Conservation (phyloP, 2,888 invertebrate species). For the Cheilosia vernalis region DNA sequence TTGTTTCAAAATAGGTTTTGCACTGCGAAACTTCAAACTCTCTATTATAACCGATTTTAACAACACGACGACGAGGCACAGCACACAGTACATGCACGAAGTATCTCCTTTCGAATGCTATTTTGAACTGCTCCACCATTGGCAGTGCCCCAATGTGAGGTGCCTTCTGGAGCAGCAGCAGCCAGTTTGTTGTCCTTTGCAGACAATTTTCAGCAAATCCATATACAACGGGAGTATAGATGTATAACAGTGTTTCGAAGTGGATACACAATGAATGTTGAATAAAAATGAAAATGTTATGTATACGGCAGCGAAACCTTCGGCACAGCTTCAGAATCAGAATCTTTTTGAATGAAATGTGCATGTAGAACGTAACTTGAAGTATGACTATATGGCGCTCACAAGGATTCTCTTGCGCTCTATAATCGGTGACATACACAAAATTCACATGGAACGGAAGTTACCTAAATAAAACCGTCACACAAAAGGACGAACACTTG, state of each 20-base stretch:
- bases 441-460: constrained; percentile 61
- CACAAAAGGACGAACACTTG: constrained; percentile 38
- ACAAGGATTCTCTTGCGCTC: constrained; percentile 58
- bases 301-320: constrained; percentile 58
- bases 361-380: constrained; percentile 66
- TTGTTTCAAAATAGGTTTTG: constrained; percentile 80
- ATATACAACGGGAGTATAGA: constrained; percentile 53
- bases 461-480: constrained; percentile 65
- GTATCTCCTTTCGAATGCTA: constrained; percentile 53
- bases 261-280: constrained; percentile 64
- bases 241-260: constrained; percentile 47
- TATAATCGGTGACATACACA: constrained; percentile 27
- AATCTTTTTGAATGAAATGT: constrained; percentile 72
- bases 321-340: constrained; percentile 60
- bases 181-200: constrained; percentile 73
- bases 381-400: constrained; percentile 54
- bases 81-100: constrained; percentile 48
- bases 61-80: constrained; percentile 42
- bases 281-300: constrained; percentile 14
- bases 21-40: constrained; percentile 80
- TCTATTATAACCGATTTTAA: constrained; percentile 74
- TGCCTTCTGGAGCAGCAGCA: constrained; percentile 47
- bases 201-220: constrained; percentile 66
- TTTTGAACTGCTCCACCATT: constrained; percentile 64
- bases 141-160: constrained; percentile 49